Evolutionary conservation across 2,113 vertebrate species (phyloP).

Genomic region (Xyrauchen texanus): DNA sequence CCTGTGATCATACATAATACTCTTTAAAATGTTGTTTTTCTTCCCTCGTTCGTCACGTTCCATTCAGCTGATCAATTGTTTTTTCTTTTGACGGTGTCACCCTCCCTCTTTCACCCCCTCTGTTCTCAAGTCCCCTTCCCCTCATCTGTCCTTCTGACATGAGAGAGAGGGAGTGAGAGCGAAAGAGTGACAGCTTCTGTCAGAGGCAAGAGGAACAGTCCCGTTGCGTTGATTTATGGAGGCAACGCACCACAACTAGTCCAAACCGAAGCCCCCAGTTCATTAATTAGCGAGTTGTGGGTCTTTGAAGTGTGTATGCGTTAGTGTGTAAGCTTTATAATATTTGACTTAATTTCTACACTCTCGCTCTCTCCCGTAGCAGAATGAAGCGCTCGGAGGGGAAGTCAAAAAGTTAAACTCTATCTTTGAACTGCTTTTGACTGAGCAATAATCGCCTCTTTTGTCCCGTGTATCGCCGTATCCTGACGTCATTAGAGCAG

Average conservation of each 20-base stretch:
- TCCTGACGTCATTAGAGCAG: conserved; percentile 86
- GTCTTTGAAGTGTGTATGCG: conserved; percentile 89
- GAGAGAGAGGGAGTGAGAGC: conserved; percentile 40
- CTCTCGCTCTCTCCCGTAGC: conserved; percentile 59
- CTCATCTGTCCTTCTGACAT: conserved; percentile 85
- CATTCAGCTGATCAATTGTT: conserved; percentile 99
- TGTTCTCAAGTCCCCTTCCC: conserved; percentile 41
- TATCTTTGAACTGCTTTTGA: conserved; percentile 98
- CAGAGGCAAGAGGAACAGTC: conserved; percentile 90
- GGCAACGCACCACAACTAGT: conserved; percentile 98
- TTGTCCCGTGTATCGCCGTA: conserved; percentile 92
- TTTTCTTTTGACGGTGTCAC: conserved; percentile 82
- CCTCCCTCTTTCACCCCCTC: conserved; percentile 61
- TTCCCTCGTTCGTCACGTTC: conserved; percentile 71
- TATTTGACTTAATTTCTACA: conserved; percentile 90
- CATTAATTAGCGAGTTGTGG: conserved; percentile 99
- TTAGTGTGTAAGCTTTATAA: conserved; percentile 73
- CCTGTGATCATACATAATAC: conserved; percentile 99
- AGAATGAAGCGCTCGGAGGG: conserved; percentile 88
- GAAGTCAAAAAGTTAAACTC: conserved; percentile 77
- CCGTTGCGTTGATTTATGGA: conserved; percentile 99
- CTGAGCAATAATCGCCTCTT: conserved; percentile 95
- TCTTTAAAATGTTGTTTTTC: conserved; percentile 89
- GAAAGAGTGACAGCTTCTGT: conserved; percentile 89
- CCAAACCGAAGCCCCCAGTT: conserved; percentile 98